phyloP scores from a whole-genome alignment of 1,140 invertebrate species.

The Calycopis cecrops region DNA sequence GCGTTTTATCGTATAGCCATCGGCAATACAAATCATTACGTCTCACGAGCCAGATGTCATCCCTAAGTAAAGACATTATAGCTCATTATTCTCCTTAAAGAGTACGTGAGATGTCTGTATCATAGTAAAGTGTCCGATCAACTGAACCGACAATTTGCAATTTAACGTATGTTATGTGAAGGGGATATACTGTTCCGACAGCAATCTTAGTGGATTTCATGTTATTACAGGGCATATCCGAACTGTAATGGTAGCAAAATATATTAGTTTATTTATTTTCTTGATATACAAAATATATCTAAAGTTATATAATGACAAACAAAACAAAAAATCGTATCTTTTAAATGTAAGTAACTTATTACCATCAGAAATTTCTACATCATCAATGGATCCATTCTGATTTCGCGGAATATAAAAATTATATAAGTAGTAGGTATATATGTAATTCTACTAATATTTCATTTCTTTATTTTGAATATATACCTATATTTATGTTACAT shows the following conservation, averaged over 20 bases:
- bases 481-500: too few relatives aligned
- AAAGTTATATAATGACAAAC: too few relatives aligned
- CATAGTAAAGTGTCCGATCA: constrained; percentile 44
- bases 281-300: background rate
- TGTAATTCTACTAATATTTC: too few relatives aligned
- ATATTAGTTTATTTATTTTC: constrained; percentile 11
- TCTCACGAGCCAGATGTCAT: constrained; percentile 27
- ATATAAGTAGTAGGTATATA: too few relatives aligned
- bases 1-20: constrained; percentile 28
- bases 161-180: constrained; percentile 60
- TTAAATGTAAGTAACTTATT: too few relatives aligned
- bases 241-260: constrained; percentile 40
- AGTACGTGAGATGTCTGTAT: constrained; percentile 31
- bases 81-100: constrained; percentile 31
- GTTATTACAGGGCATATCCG: constrained; percentile 43
- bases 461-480: too few relatives aligned
- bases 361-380: too few relatives aligned
- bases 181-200: constrained; percentile 53
- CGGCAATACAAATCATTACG: constrained; percentile 32
- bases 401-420: too few relatives aligned
- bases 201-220: constrained; percentile 57
- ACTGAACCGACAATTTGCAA: constrained; percentile 60
- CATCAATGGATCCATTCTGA: too few relatives aligned
- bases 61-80: constrained; percentile 34
- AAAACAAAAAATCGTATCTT: too few relatives aligned